Base-by-base conservation (phyloP, 1,140 invertebrate species). In the Drosophila mojavensis region DNA sequence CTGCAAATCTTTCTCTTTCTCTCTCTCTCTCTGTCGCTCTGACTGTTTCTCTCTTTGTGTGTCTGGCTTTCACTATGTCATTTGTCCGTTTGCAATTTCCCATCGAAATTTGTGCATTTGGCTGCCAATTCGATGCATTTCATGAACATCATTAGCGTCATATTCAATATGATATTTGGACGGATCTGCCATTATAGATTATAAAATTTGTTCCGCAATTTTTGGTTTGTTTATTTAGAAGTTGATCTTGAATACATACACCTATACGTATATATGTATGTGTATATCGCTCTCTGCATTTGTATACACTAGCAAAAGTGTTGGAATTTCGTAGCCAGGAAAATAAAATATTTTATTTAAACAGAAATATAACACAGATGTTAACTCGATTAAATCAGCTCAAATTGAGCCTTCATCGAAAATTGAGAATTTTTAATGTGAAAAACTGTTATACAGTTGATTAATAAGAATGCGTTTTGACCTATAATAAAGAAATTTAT, bases 141-240 rank as follows among this genome's bases (percentile, higher is more conserved):
- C 83, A 79, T 74, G 75, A 88, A 71, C 69, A 81, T 80, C 79
- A 89, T 86, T 88, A 86, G 72, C 73, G 79, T 86, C 83, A 88
- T 56, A 79, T 88, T 83, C 79, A 54, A 79, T 85, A 66, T 66
- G 72, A 60, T 63, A 62, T 68, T 33, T 68, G 54, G 60, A 68
- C 41, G 45, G 66, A 66, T 81, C 71, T 71, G 39, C 61, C 58
- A 45, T 20, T 39, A 50, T 66, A 76, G 66, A 73, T 81, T 81
- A 47, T 58, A 72, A 26, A 77, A 67, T 66, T 67, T 81, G 62
- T 75, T 70, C 62, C 61, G 68, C 76, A 69, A 81, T 78, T 74
- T 69, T 70, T 10, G 33, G 33, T 78, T 85, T 85, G 48, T 70
- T 78, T 66, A 65, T 70, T 70, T 62, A 11, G 9, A 39, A 39